Conservation (phyloP, 2,888 invertebrate genomes). For the Macrostomum cliftonense region DNA sequence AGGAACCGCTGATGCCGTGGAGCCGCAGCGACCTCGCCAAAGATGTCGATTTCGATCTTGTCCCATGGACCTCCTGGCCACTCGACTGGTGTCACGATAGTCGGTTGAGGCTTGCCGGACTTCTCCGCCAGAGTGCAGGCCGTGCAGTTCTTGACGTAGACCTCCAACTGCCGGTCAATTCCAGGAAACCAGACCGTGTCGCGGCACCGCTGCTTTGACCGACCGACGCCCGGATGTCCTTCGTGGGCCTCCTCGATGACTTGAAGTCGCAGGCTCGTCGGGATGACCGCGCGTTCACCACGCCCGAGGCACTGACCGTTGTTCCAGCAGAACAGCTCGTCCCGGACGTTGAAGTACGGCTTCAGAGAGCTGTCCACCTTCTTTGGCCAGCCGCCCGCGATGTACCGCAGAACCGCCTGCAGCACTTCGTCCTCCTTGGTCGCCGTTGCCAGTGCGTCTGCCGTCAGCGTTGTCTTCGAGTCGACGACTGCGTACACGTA, state of each 20-base stretch:
- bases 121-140: background rate
- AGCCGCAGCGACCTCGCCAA: too few species aligned
- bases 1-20: too few species aligned
- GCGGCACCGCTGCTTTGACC: conserved; percentile 1
- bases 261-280: background rate
- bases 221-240: background rate
- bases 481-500: too few species aligned
- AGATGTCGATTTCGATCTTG: too few species aligned
- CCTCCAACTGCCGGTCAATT: background rate
- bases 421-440: conserved; percentile 2
- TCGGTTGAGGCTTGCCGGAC: conserved; percentile 2
- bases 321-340: background rate
- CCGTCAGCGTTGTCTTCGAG: too few species aligned
- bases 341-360: background rate
- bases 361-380: background rate
- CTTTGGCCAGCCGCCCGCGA: conserved; percentile 1
- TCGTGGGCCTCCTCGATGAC: too few species aligned
- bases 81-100: too few species aligned
- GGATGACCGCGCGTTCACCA: conserved; percentile 1
- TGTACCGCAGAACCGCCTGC: background rate
- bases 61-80: too few species aligned
- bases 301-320: background rate
- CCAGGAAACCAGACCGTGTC: conserved; percentile 1
- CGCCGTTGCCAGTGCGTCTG: too few species aligned
- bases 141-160: conserved; percentile 1